A percentile compares a stretch with the other conserved stretches of the same genome.
These are phyloP conservation scores for Stenurella melanura DNA, from an alignment of 2,888 invertebrate species.

Conservation along the genomic window DNA sequence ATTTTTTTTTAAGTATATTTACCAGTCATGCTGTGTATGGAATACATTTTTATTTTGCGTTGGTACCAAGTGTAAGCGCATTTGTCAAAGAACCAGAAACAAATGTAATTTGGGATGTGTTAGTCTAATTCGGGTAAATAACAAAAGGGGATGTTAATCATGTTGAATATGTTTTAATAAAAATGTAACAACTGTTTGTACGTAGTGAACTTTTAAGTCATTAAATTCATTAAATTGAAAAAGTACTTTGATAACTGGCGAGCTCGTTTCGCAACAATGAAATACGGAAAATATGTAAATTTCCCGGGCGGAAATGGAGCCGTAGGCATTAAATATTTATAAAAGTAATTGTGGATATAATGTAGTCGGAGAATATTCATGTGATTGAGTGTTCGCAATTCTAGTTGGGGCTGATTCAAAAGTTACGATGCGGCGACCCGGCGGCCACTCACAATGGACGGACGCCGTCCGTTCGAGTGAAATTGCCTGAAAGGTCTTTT, in stretches of 20 bases:
- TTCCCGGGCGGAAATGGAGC: slow-evolving; percentile 49
- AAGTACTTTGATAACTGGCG: background rate
- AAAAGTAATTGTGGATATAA: slow-evolving; percentile 56
- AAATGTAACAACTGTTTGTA: slow-evolving; percentile 8
- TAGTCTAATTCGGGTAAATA: background rate
- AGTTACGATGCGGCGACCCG: slow-evolving; percentile 7
- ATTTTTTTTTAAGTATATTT: too few relatives aligned
- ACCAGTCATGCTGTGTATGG: too few relatives aligned
- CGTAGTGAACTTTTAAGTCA: slow-evolving; percentile 25
- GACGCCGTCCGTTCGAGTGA: slow-evolving; percentile 21
- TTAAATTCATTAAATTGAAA: slow-evolving; percentile 34
- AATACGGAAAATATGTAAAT: slow-evolving; percentile 53
- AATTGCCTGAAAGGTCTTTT: slow-evolving; percentile 54
- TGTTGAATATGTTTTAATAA: slow-evolving; percentile 27
- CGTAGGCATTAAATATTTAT: slow-evolving; percentile 56
- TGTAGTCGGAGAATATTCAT: slow-evolving; percentile 45
- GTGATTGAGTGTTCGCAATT: slow-evolving; percentile 48
- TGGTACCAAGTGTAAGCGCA: background rate
- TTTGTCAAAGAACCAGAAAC: background rate
- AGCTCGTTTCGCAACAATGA: slow-evolving; percentile 39
- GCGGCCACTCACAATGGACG: slow-evolving; percentile 23
- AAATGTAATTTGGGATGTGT: background rate
- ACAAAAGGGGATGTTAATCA: slow-evolving; percentile 17
- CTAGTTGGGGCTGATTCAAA: slow-evolving; percentile 13
- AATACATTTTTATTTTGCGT: background rate